A percentile compares a stretch with the other conserved stretches of the same genome.
phyloP scores from a whole-genome alignment of 2,888 invertebrate species.

The Melieria crassipennis region DNA sequence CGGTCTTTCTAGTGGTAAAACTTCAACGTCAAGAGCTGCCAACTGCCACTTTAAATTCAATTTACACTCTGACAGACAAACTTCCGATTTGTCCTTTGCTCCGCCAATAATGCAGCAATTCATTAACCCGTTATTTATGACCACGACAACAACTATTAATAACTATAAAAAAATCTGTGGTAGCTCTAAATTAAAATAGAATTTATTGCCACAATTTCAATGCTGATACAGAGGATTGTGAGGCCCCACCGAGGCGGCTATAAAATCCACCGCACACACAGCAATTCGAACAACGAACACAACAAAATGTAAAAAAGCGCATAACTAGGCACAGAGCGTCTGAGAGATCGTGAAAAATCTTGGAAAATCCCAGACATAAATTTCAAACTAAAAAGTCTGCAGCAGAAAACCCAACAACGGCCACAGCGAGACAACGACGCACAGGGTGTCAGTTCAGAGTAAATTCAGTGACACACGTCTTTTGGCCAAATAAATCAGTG shows the following conservation, averaged over 20 bases:
- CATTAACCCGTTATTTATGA: too few relatives aligned
- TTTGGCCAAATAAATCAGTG: not conserved
- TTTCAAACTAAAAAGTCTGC: not conserved
- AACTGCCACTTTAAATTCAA: too few relatives aligned
- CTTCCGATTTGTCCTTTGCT: too few relatives aligned
- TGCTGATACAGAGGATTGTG: too few relatives aligned
- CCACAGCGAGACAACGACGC: not conserved
- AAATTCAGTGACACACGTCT: not conserved
- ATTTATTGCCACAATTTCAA: slow-evolving; percentile 1
- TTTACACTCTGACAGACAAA: too few relatives aligned
- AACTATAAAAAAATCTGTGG: slow-evolving; percentile 4
- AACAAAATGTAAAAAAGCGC: slow-evolving; percentile 38
- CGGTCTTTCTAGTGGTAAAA: too few relatives aligned
- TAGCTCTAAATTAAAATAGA: slow-evolving; percentile 4
- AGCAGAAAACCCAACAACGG: too few relatives aligned
- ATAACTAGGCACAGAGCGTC: slow-evolving; percentile 24
- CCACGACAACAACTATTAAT: not conserved
- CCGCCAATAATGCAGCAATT: too few relatives aligned
- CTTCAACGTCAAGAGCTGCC: too few relatives aligned
- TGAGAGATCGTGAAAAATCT: not conserved
- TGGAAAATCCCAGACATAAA: slow-evolving; percentile 17
- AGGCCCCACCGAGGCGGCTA: too few relatives aligned
- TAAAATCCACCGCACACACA: not conserved
- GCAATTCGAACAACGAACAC: slow-evolving; percentile 13
- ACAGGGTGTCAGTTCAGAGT: slow-evolving; percentile 11